Base-by-base conservation (phyloP, 2,113 vertebrate species). In the Merops nubicus region DNA sequence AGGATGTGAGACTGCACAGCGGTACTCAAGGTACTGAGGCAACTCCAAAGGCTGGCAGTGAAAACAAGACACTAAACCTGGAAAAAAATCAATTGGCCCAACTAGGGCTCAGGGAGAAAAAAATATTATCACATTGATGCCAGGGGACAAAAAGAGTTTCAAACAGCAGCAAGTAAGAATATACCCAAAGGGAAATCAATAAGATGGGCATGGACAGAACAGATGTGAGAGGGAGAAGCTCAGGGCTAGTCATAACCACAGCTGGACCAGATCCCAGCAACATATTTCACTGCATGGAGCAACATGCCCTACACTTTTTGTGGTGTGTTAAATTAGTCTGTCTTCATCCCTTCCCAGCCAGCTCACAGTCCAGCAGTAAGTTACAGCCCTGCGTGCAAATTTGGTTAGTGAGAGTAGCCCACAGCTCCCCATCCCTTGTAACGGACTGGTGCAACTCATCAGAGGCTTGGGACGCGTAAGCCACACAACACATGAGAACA, bases 1-100 rank as follows among this genome's bases (percentile, higher is more conserved):
- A 94, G 51, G 40, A 74, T 53, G 60, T 28, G 85, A 91, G 65
- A 81, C 82, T 83, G 73, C 62, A 81, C 73, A 83, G 72, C 57
- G 91, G 50, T 70, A 81, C 26, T 86, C 72, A 81, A 93, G 22
- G 59, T 86, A 90, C 38, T 6, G 16, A 69, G 68, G 63, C 51
- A 93, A 36, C 50, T 88, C 68, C 88, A 76, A 85, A 70, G 36
- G 56, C 74, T 92, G 43, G 33, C 63, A 78, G 62, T 76, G 62
- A 91, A 92, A 89, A 96, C 54, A 72, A 87, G 57, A 43, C 22
- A 91, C 60, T 85, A 89, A 51, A 88, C 78, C 83, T 78, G 53
- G 70, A 63, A 91, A 94, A 93, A 95, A 93, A 91, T 2, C n/a
- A 63, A 63, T 5, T 74, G 65, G 69, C 48, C 36, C 51, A 78